These are phyloP conservation scores for Epizoanthus fatuus DNA, from an alignment of 92 coral and sea anemone species.

Conservation along the genomic window DNA sequence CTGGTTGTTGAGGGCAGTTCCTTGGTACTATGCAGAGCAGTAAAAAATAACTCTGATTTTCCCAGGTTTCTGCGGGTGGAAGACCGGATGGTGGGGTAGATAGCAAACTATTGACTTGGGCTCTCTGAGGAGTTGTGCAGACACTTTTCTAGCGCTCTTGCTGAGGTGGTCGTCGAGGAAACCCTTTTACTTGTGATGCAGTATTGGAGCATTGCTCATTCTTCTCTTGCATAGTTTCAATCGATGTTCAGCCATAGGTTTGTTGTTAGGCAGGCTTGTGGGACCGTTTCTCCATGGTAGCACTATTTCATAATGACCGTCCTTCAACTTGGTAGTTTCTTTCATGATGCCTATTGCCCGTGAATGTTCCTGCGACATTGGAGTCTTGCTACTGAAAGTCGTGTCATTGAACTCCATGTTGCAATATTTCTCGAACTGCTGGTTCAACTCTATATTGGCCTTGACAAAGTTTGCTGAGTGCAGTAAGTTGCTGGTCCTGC, in stretches of 20 bases:
- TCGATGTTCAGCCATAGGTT: conserved; percentile 40
- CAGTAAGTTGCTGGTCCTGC: background rate
- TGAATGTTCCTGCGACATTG: conserved; percentile 56
- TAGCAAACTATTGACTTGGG: conserved; percentile 50
- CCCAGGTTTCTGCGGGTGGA: conserved; percentile 63
- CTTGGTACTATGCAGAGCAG: conserved; percentile 69
- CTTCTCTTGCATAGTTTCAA: conserved; percentile 40
- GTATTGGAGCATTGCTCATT: conserved; percentile 45
- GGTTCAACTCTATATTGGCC: conserved; percentile 37
- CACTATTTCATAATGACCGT: conserved; percentile 70
- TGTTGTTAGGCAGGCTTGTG: conserved; percentile 54
- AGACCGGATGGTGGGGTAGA: conserved; percentile 66
- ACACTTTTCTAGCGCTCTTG: conserved; percentile 52
- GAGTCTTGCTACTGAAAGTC: conserved; percentile 24
- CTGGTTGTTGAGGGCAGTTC: conserved; percentile 72
- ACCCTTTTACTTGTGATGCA: conserved; percentile 38
- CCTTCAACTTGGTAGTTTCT: conserved; percentile 32
- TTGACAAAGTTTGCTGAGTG: conserved; percentile 49
- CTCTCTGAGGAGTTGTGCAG: background rate
- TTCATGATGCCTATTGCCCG: conserved; percentile 63
- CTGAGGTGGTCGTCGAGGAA: conserved; percentile 50
- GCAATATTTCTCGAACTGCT: conserved; percentile 55
- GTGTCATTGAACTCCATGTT: conserved; percentile 66
- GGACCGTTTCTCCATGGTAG: conserved; percentile 65
- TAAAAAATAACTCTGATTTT: conserved; percentile 72